phyloP scores from a whole-genome alignment of 2,113 vertebrate genomes.

The Puffinus mauretanicus region DNA sequence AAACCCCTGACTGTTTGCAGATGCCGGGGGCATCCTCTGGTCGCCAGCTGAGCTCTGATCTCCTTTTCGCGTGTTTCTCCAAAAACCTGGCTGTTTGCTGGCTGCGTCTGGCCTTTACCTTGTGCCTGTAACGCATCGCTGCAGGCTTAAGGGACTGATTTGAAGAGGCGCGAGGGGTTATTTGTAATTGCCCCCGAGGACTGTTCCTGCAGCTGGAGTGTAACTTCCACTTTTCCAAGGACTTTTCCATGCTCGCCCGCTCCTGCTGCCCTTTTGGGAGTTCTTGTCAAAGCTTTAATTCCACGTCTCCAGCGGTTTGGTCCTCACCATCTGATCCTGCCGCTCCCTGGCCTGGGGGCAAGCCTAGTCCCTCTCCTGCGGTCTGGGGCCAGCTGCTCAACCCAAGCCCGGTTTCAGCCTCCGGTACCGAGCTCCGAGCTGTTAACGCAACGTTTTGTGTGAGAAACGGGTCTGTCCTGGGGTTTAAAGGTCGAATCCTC shows the following conservation, averaged over 20 bases:
- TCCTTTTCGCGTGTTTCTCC: background rate
- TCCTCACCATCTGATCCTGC: background rate
- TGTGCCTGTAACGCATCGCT: fast-evolving
- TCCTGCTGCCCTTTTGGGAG: background rate
- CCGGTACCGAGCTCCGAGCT: fast-evolving
- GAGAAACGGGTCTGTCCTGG: background rate
- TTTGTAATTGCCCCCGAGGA: too few relatives aligned
- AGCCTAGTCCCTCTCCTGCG: background rate
- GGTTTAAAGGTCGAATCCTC: background rate
- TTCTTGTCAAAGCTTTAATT: background rate
- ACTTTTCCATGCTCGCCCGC: fast-evolving
- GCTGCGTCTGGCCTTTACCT: background rate
- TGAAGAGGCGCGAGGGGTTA: fast-evolving
- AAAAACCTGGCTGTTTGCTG: fast-evolving
- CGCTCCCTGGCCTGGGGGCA: fast-evolving
- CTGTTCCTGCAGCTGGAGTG: background rate
- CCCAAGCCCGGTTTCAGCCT: fast-evolving
- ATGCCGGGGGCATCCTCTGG: fast-evolving
- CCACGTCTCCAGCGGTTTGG: background rate
- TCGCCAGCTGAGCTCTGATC: background rate
- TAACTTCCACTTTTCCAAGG: background rate
- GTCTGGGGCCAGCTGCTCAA: background rate
- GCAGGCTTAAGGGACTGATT: fast-evolving
- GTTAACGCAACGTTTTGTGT: fast-evolving
- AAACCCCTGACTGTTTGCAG: too few relatives aligned